Evolutionary conservation across 2,888 invertebrate species (phyloP), one percentile per base, ranked within the genome.

Genomic region (Limenitis camilla): DNA sequence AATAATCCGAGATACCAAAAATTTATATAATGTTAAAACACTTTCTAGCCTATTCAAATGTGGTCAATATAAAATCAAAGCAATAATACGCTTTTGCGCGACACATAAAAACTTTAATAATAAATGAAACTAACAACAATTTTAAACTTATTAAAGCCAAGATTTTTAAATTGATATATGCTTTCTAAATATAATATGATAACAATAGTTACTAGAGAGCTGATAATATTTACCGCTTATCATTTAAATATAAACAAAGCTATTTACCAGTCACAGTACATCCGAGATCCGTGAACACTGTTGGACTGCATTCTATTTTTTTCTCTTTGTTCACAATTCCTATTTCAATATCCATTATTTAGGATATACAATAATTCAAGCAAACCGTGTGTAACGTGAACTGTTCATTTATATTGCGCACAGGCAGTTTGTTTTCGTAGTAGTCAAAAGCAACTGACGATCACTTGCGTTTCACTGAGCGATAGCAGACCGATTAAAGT

Each of bases 301-400:
- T 62, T 28, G 59, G 32, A 47, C 58, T 56, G 52, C 57, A 41
- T 39, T 53, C 50, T 19, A 50, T 31, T 5, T 59, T 47, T 36
- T 50, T 51, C 11, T 47, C 50, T 19, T 19, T 19, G 49, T 56
- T 53, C 32, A 39, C 47, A 50, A 41, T 35, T 41, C 68, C 72
- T n/a, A 53, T 60, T 66, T 76, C 73, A 1, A 70, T 40, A 40
- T 71, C 70, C 73, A 75, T 74, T 50, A 56, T 60, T 27, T 49
- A 33, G 44, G 46, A 36, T 45, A 30, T 11, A 6, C 10, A 29
- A 30, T 29, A 2, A 29, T 11, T 36, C 5, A 8, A 39, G n/a
- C 27, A 28, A 32, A 10, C 9, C 7, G 32, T 7, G 8, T 9
- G 28, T 27, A 7, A 29, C 32, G 29, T 11, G 6, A 38, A n/a